phyloP scores from a whole-genome alignment of 2,113 vertebrate genomes.

The Microcebus griseorufus region DNA sequence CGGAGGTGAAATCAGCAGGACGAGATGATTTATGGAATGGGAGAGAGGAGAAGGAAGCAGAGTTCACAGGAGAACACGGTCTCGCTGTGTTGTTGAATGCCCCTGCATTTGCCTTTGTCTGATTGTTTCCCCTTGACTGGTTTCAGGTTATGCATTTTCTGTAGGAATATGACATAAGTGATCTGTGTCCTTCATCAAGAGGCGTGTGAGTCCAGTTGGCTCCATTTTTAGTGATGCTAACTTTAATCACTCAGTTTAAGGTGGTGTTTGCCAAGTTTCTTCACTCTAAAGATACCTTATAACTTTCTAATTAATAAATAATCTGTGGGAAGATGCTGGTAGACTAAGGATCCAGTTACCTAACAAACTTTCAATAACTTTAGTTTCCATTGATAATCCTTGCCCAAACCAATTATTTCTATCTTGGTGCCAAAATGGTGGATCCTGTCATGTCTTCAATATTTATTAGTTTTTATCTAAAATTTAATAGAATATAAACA shows the following conservation, averaged over 20 bases:
- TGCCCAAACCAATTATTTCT: not conserved
- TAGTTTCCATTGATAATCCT: not conserved
- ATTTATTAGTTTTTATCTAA: not conserved
- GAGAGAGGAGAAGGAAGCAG: conserved; percentile 1
- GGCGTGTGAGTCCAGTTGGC: not conserved
- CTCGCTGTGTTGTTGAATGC: not conserved
- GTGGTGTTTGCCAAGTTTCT: not conserved
- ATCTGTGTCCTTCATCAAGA: not conserved
- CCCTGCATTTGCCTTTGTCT: not conserved
- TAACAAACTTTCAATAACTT: not conserved
- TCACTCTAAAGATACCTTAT: not conserved
- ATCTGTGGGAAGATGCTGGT: not conserved
- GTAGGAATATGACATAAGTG: not conserved
- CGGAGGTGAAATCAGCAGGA: conserved; percentile 41
- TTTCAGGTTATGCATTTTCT: not conserved
- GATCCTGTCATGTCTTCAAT: not conserved
- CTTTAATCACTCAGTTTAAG: not conserved
- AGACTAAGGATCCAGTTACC: not conserved
- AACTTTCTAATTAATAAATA: not conserved
- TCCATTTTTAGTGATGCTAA: not conserved
- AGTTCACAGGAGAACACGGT: not conserved
- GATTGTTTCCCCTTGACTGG: not conserved
- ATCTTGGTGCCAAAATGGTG: not conserved
- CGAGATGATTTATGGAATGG: conserved; percentile 43
- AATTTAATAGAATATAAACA: not conserved